Evolutionary conservation across 2,888 invertebrate genomes (phyloP).

Genomic region (Papilio demoleus): DNA sequence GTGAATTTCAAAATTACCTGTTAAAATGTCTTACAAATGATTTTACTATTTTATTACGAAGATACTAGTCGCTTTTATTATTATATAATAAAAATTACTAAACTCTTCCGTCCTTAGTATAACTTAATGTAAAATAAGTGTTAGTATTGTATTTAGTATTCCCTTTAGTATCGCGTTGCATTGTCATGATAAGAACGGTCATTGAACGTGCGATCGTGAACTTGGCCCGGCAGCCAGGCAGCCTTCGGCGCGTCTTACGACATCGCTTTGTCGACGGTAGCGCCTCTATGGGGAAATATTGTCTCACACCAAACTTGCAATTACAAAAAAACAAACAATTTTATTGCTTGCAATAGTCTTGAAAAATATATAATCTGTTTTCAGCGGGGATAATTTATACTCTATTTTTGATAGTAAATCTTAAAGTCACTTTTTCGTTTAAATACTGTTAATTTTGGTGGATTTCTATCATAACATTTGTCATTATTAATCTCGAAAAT

Average conservation of each 20-base stretch:
- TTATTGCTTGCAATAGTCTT: too few relatives aligned
- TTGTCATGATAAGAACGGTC: constrained; percentile 75
- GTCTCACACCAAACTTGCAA: neutral
- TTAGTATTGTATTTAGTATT: constrained; percentile 44
- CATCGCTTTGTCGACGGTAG: constrained; percentile 30
- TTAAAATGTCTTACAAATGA: neutral
- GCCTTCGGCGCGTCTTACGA: constrained; percentile 59
- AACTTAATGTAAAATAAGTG: neutral
- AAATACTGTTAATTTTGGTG: neutral
- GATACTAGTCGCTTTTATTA: too few relatives aligned
- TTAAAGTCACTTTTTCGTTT: neutral
- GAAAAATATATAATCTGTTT: too few relatives aligned
- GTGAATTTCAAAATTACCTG: neutral
- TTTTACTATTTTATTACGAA: neutral
- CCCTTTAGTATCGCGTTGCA: constrained; percentile 64
- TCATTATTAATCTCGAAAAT: neutral
- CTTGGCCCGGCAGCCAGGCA: constrained; percentile 69
- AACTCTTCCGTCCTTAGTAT: too few relatives aligned
- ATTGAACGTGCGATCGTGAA: constrained; percentile 72
- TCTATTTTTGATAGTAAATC: too few relatives aligned
- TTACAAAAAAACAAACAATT: neutral
- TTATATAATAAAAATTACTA: too few relatives aligned
- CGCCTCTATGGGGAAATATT: neutral
- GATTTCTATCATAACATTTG: neutral
- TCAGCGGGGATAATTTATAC: neutral